Evolutionary conservation across 2,113 vertebrate genomes (phyloP).

Genomic region (Jaculus jaculus): DNA sequence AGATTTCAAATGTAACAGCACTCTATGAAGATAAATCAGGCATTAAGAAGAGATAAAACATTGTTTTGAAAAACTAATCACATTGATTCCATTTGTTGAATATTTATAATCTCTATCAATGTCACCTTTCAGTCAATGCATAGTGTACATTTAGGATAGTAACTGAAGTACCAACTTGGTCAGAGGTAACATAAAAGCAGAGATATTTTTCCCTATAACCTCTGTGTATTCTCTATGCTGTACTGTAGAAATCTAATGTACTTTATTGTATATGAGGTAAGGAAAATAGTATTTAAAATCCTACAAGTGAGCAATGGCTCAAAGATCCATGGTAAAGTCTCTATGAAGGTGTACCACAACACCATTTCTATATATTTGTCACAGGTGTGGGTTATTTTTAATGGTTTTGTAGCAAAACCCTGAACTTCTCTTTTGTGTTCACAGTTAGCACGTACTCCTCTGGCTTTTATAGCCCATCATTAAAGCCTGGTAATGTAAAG

Average conservation of each 20-base stretch:
- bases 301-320: neutral
- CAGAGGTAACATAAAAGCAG: conserved; percentile 47
- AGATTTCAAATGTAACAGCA: conserved; percentile 67
- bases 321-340: neutral
- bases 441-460: neutral
- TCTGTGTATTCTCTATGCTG: neutral
- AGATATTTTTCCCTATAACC: conserved; percentile 3
- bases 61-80: conserved; percentile 31
- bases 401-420: conserved; percentile 9
- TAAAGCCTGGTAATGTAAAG: conserved; percentile 22
- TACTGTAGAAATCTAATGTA: neutral
- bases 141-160: conserved; percentile 34
- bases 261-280: conserved; percentile 9
- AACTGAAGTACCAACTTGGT: conserved; percentile 12
- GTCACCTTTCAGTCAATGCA: conserved; percentile 42
- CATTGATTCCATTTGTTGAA: conserved; percentile 26
- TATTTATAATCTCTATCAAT: conserved; percentile 52
- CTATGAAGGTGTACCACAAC: conserved; percentile 4
- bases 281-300: neutral
- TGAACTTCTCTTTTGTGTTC: conserved; percentile 1
- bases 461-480: neutral
- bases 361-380: neutral
- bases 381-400: neutral
- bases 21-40: neutral
- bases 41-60: conserved; percentile 18